Conservation (phyloP, 2,797 vertebrate genomes). For the Sebastes steindachneri region DNA sequence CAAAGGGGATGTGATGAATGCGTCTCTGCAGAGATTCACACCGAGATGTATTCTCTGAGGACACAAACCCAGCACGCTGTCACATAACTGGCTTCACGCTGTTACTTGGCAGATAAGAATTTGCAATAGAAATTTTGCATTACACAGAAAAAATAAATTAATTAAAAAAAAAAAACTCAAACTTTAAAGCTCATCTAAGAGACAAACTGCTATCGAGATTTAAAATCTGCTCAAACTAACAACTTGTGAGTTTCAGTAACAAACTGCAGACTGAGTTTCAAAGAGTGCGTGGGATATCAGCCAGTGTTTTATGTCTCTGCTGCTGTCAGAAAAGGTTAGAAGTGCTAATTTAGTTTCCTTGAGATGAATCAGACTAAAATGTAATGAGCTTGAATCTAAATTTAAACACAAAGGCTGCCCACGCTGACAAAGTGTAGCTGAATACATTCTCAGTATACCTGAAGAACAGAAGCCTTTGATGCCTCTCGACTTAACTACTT, state of each 20-base stretch:
- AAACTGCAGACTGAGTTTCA: conserved; percentile 12
- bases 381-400: conserved; percentile 4
- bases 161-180: not conserved
- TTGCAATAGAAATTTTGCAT: conserved; percentile 34
- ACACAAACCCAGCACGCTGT: conserved; percentile 52
- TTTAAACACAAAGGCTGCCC: not conserved
- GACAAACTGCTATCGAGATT: conserved; percentile 16
- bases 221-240: conserved; percentile 22
- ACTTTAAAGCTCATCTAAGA: conserved; percentile 36
- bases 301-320: not conserved
- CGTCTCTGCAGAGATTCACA: conserved; percentile 10
- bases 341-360: conserved; percentile 14
- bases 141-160: not conserved
- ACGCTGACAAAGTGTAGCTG: not conserved
- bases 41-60: conserved; percentile 34
- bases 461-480: not conserved
- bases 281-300: not conserved
- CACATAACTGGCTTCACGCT: conserved; percentile 40
- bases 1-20: conserved; percentile 36
- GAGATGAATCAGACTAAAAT: conserved; percentile 15
- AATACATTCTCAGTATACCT: not conserved
- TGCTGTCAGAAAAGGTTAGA: conserved; percentile 19
- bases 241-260: not conserved
- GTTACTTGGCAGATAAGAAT: conserved; percentile 41
- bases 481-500: conserved; percentile 5